Evolutionary conservation across 1,140 invertebrate species (phyloP), one percentile per base, ranked within the genome.

Genomic region (Calephelis virginiensis): DNA sequence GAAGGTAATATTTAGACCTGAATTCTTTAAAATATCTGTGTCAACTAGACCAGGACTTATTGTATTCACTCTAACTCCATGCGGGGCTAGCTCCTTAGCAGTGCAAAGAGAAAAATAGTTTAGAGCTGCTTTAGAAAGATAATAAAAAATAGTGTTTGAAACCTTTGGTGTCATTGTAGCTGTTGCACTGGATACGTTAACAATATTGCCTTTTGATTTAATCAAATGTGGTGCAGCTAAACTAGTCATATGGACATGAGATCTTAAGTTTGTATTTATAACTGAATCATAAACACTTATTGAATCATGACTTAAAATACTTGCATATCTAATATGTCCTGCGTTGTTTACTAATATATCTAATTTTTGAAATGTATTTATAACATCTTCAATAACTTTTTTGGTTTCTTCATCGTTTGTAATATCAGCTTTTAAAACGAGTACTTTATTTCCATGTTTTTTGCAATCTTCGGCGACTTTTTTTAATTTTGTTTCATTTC

Each of bases 11-110:
- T 69, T 92, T 93, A 74, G 92, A 84, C 76, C 93, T 93, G 69
- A 45, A 11, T 56, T 96, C 3, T 13, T 48, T 95, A 38, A 96
- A 75, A 79, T 95, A 92, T 46, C 49, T 2, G 95, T 96, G 11
- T 93, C 73, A 47, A 94, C 89, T 5, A 95, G 93, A 56, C 66
- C 66, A 8, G 66, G 66, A 28, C 66, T 62, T 47, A 67, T 17
- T 10, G 47, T 38, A 13, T 67, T 67, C n/a, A 67, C 66, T 49
- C 66, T 61, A 8, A 67, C 66, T 13, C 66, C 66, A 9, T 61
- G 46, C 0, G 47, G 66, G 11, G 17, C 66, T 47, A 67, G 49
- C 12, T 67, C 66, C 7, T 48, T 61, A 5, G 60, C 60, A 5
- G 66, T 0, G 12, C 45, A 60, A 8, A 49, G 9, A n/a, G 66